A percentile compares a stretch with the other conserved stretches of the same genome.
These are phyloP conservation scores for Epistrophe eligans DNA, from an alignment of 2,888 invertebrate species.

Conservation along the genomic window DNA sequence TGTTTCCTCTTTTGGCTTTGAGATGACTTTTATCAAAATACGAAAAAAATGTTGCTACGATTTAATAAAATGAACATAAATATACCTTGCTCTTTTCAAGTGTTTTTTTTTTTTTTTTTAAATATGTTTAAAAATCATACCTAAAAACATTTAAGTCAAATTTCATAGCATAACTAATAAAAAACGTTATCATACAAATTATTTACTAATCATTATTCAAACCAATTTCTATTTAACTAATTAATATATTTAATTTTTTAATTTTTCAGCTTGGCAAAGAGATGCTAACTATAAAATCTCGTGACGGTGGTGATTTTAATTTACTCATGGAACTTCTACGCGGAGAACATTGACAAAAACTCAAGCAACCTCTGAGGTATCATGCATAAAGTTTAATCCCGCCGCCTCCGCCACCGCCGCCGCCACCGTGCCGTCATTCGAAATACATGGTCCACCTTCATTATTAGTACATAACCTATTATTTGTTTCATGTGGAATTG, in stretches of 20 bases:
- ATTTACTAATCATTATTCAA: too few species aligned
- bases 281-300: slow-evolving; percentile 93
- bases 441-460: slow-evolving; percentile 32
- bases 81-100: too few species aligned
- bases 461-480: not conserved
- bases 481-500: slow-evolving; percentile 45
- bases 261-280: slow-evolving; percentile 93
- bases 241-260: not conserved
- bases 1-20: too few species aligned
- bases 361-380: slow-evolving; percentile 66
- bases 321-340: slow-evolving; percentile 97
- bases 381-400: slow-evolving; percentile 59
- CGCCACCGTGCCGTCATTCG: not conserved
- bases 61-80: too few species aligned
- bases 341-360: slow-evolving; percentile 91
- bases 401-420: slow-evolving; percentile 41
- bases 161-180: too few species aligned
- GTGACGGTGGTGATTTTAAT: slow-evolving; percentile 97
- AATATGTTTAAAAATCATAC: slow-evolving; percentile 43
- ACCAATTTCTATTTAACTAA: too few species aligned
- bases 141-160: too few species aligned
- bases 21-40: too few species aligned
- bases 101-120: too few species aligned
- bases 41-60: too few species aligned
- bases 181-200: too few species aligned